phyloP scores from a whole-genome alignment of 2,888 invertebrate species.

The Hymenopus coronatus region DNA sequence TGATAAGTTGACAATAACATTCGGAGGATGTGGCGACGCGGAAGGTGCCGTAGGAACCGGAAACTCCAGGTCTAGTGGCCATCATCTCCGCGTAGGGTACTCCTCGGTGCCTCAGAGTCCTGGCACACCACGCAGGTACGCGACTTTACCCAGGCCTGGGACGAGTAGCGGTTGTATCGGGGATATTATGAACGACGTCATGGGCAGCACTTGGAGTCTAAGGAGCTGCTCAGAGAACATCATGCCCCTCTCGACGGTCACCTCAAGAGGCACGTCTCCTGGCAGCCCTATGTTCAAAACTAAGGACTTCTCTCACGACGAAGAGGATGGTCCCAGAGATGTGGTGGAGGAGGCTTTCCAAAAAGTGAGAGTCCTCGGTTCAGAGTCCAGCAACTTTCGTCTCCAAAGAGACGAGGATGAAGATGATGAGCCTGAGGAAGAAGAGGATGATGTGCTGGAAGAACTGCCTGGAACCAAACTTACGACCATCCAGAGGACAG shows the following conservation, averaged over 20 bases:
- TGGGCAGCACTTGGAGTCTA: constrained; percentile 67
- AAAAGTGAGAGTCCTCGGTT: constrained; percentile 43
- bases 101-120: constrained; percentile 55
- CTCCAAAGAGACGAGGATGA: not conserved
- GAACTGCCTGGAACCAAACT: constrained; percentile 42
- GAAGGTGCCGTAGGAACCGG: not conserved
- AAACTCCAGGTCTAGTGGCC: not conserved
- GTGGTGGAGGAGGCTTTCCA: not conserved
- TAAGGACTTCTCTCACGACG: not conserved
- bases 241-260: constrained; percentile 71
- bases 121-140: not conserved
- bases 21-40: not conserved
- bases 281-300: constrained; percentile 48
- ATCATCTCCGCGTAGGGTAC: constrained; percentile 38
- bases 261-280: constrained; percentile 40
- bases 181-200: constrained; percentile 76
- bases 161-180: constrained; percentile 62
- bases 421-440: constrained; percentile 4
- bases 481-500: constrained; percentile 66
- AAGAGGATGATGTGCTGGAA: not conserved
- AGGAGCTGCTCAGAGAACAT: constrained; percentile 63
- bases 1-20: constrained; percentile 55
- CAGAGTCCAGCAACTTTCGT: not conserved
- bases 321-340: not conserved
- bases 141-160: constrained; percentile 34